A percentile compares a stretch with the other conserved stretches of the same genome.
Conservation (phyloP, 2,113 vertebrate species). For the Chaenocephalus aceratus region DNA sequence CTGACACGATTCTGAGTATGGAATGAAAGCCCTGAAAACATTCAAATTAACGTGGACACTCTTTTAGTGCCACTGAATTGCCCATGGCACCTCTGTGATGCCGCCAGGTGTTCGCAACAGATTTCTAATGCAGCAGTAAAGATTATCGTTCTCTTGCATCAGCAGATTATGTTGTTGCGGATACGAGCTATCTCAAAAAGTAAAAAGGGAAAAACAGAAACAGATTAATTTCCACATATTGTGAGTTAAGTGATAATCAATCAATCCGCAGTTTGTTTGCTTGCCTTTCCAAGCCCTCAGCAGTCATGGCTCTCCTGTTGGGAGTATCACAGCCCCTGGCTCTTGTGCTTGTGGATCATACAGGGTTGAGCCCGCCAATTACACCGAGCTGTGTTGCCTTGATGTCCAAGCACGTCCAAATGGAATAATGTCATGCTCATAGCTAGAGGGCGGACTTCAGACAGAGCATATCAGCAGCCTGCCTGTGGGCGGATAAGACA, state of each 20-base stretch:
- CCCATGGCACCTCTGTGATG: neutral
- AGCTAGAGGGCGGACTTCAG: conserved; percentile 55
- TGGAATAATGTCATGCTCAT: conserved; percentile 59
- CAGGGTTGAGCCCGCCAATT: conserved; percentile 48
- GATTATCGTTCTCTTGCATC: conserved; percentile 11
- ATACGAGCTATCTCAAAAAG: neutral
- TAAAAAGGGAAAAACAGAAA: conserved; percentile 1
- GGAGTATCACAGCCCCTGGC: conserved; percentile 19
- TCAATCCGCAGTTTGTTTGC: conserved; percentile 30
- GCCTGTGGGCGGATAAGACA: conserved; percentile 41
- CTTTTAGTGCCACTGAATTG: neutral
- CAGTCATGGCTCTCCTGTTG: conserved; percentile 2
- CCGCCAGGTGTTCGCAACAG: neutral
- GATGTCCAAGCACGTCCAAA: conserved; percentile 57
- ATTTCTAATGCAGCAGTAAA: conserved; percentile 1
- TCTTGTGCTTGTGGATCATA: conserved; percentile 39
- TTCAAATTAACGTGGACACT: neutral
- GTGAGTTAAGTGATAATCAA: conserved; percentile 37
- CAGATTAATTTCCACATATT: conserved; percentile 12
- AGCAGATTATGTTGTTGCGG: conserved; percentile 18
- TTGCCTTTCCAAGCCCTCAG: neutral
- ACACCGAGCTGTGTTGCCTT: conserved; percentile 41
- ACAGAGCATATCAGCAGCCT: conserved; percentile 32
- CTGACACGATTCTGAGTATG: neutral
- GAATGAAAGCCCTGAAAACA: neutral